Evolutionary conservation across 2,888 invertebrate species (phyloP), one percentile per base, ranked within the genome.

Genomic region (Cremastinae sp.): DNA sequence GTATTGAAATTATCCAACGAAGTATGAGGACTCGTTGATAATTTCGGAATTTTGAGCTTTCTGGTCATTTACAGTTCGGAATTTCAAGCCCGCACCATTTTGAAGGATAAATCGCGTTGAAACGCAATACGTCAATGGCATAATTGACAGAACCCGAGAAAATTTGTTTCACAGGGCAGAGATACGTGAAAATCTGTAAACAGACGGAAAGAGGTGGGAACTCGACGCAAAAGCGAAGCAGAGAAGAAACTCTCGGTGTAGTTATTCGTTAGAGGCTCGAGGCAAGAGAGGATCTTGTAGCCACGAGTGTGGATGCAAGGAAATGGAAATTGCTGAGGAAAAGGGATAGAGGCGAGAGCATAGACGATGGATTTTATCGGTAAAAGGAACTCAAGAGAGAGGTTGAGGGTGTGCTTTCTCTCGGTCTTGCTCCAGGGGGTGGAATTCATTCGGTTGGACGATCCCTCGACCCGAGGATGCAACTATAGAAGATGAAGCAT

Each of bases 301-400:
- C 28, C 14, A n/a, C 53, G 28, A 49, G 35, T 22, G 18, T 64
- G 55, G 22, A 64, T 53, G 64, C 47, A 71, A 37, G 39, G 35
- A 70, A 22, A 66, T 72, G 71, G 64, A 72, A 74, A 75, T 69
- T 69, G 64, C 49, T 20, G 55, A 58, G 58, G n/a, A 70, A 51
- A 49, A 59, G 43, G 12, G 14, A 9, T 37, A 20, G 22, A 41
- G 70, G 45, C n/a, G 18, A 14, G 28, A 45, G 65, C n/a, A 14
- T 53, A 53, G 18, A 1, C 47, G 45, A 37, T 14, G 62, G 8
- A 20, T 74, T 68, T 22, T 53, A 28, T 28, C 7, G 53, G 39
- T 10, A 37, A 51, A 53, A 59, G 41, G 39, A n/a, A n/a, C n/a
- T n/a, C n/a, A n/a, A 9, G 12, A 8, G 69, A 14, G 12, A 16